Evolutionary conservation across 2,888 invertebrate species (phyloP).

Genomic region (Atherix ibis): DNA sequence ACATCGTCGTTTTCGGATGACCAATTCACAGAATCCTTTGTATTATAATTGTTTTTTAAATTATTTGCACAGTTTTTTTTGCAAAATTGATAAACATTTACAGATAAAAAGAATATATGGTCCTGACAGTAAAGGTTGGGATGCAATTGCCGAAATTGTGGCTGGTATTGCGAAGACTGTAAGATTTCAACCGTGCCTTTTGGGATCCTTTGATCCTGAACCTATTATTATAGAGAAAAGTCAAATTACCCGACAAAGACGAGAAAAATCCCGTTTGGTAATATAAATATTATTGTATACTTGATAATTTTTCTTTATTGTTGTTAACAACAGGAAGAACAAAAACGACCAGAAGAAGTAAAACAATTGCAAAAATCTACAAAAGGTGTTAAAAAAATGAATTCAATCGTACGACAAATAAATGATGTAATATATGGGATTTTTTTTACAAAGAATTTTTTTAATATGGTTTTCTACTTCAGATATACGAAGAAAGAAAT

Average conservation of each 20-base stretch:
- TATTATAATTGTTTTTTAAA: no score
- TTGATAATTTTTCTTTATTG: background rate
- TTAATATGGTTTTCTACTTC: conserved; percentile 16
- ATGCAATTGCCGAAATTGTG: conserved; percentile 15
- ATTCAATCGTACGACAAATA: conserved; percentile 34
- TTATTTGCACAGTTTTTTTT: no score
- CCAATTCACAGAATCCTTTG: no score
- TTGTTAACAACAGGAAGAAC: conserved; percentile 18
- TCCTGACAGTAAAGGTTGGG: conserved; percentile 19
- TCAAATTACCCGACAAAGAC: no score
- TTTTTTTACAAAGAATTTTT: no score
- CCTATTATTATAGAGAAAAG: conserved; percentile 20
- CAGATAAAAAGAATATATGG: conserved; percentile 16
- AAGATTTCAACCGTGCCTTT: conserved; percentile 19
- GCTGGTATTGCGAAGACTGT: conserved; percentile 13
- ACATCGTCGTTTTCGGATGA: conserved; percentile 22
- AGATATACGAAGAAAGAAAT: conserved; percentile 24
- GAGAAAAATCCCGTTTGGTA: no score
- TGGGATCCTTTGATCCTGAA: conserved; percentile 23
- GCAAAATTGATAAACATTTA: background rate
- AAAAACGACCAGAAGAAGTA: conserved; percentile 35
- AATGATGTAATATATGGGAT: no score
- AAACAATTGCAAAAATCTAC: conserved; percentile 34
- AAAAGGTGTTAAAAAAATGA: conserved; percentile 37
- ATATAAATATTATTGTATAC: no score